Percentiles rank a stretch among this genome's conserved stretches.
Evolutionary conservation across 2,113 vertebrate species (phyloP).

Genomic region (Capra hircus): DNA sequence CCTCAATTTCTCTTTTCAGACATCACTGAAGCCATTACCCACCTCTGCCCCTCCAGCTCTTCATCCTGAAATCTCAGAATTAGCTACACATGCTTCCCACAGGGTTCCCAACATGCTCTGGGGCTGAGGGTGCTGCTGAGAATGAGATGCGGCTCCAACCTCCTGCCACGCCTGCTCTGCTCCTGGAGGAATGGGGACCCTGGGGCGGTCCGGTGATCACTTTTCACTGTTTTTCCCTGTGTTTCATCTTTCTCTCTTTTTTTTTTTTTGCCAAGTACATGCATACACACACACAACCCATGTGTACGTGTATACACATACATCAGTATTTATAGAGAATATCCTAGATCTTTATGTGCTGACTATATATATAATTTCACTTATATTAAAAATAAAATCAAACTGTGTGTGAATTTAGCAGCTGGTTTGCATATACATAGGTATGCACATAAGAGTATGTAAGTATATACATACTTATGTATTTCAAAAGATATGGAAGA

Average conservation of each 20-base stretch:
- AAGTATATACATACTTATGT: background rate
- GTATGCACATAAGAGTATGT: background rate
- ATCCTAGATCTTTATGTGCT: background rate
- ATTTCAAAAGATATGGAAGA: background rate
- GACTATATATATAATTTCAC: background rate
- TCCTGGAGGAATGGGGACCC: background rate
- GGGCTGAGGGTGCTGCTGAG: background rate
- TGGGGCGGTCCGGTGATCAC: background rate
- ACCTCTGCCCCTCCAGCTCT: background rate
- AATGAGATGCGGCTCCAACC: background rate
- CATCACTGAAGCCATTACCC: background rate
- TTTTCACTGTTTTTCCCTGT: background rate
- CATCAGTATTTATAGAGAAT: background rate
- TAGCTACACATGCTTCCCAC: background rate
- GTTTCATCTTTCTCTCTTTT: background rate
- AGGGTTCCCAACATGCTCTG: background rate
- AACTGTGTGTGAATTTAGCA: background rate
- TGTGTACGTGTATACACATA: background rate
- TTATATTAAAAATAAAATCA: background rate
- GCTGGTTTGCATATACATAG: background rate
- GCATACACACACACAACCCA: background rate
- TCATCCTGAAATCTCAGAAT: background rate
- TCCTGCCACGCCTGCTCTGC: background rate
- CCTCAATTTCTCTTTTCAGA: background rate
- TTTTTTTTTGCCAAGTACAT: background rate